Conservation (phyloP, 2,113 vertebrate species). For the Gobius niger region DNA sequence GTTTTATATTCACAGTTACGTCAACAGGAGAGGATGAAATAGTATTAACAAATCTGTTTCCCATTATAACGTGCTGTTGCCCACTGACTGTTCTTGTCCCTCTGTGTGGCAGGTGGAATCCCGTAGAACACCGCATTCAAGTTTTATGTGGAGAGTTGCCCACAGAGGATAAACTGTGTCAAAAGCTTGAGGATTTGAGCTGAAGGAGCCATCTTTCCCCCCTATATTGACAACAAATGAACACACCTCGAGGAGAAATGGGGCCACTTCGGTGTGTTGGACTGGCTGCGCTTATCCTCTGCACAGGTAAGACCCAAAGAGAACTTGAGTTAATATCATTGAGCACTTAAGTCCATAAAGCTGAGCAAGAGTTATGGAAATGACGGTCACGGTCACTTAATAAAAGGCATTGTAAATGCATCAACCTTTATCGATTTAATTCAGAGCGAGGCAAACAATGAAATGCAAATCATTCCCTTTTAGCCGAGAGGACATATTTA, state of each 20-base stretch:
- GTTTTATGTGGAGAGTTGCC: constrained; percentile 45
- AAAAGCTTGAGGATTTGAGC: constrained; percentile 43
- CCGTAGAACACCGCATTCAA: constrained; percentile 40
- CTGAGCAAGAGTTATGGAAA: constrained; percentile 25
- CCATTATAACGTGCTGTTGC: neutral
- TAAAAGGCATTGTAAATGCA: constrained; percentile 36
- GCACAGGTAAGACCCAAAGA: constrained; percentile 68
- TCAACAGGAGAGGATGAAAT: neutral
- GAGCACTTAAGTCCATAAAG: neutral
- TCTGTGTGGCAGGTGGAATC: constrained; percentile 50
- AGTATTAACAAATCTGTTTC: neutral
- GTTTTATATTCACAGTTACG: neutral
- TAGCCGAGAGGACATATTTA: constrained; percentile 54
- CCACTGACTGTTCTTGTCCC: constrained; percentile 21
- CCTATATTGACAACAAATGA: constrained; percentile 37
- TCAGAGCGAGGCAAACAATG: constrained; percentile 36
- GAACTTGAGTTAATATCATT: neutral
- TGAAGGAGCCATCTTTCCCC: constrained; percentile 32
- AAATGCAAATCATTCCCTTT: constrained; percentile 60
- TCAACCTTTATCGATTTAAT: constrained; percentile 44
- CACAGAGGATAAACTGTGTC: constrained; percentile 49
- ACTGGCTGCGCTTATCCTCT: constrained; percentile 65
- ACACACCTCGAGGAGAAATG: constrained; percentile 53
- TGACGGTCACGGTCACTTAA: constrained; percentile 19
- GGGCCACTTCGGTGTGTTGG: constrained; percentile 52